Percentiles rank a stretch among this genome's conserved stretches.
Conservation (phyloP, 2,888 invertebrate species). For the Dimorphilus gyrociliatus region DNA sequence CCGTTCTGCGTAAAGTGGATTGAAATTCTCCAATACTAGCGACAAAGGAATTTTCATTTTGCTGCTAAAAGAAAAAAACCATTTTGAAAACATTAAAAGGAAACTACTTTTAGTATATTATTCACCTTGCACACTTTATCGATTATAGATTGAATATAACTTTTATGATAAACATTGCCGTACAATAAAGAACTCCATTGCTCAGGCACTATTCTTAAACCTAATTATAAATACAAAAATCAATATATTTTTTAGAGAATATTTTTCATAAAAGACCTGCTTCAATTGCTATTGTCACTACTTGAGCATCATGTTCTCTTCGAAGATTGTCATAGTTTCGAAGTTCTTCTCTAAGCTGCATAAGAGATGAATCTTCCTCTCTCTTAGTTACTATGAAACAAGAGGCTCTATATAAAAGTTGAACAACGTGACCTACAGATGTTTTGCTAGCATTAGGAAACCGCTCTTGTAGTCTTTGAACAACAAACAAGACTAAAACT, state of each 20-base stretch:
- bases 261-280: too few relatives aligned
- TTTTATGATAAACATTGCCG: constrained; percentile 84
- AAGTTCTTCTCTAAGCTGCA: constrained; percentile 94
- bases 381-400: constrained; percentile 96
- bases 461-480: constrained; percentile 64
- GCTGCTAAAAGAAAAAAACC: constrained; percentile 47
- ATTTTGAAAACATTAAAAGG: background rate
- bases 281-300: constrained; percentile 93
- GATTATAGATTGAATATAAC: constrained; percentile 73
- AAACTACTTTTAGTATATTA: background rate
- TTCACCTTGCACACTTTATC: constrained; percentile 34
- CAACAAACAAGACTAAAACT: constrained; percentile 85
- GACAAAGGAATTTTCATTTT: constrained; percentile 79
- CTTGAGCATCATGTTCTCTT: constrained; percentile 91
- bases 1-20: constrained; percentile 70
- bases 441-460: constrained; percentile 90
- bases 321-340: constrained; percentile 79
- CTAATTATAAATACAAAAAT: too few relatives aligned
- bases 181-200: constrained; percentile 94
- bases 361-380: constrained; percentile 86
- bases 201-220: constrained; percentile 86
- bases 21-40: constrained; percentile 72
- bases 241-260: too few relatives aligned
- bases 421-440: constrained; percentile 95
- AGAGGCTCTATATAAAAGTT: constrained; percentile 86